Base-by-base conservation (phyloP, 2,888 invertebrate genomes). In the Rhaphigaster nebulosa region DNA sequence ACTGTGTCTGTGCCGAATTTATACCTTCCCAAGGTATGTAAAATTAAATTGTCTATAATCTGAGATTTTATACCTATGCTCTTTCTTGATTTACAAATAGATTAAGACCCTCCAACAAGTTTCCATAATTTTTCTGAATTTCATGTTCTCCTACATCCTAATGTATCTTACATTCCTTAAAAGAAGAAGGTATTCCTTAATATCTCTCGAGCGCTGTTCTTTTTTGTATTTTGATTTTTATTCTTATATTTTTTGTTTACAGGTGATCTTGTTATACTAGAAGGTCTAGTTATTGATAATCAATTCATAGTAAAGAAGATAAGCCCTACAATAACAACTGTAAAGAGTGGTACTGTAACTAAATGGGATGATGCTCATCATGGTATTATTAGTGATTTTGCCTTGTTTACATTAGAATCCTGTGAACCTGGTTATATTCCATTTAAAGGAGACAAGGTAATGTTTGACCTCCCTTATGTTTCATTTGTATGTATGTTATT, bases 341-440 rank as follows among this genome's bases (percentile, higher is more conserved):
- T 84, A 12, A 84, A 84, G n/a, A 45, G 20, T 84, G 84, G 84
- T n/a, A 84, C 10, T n/a, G n/a, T 84, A 45, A 45, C 84, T 45
- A 84, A 45, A 15, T 45, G 84, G 45, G 6, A 41, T 45, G 12
- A 13, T 45, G 13, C 41, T 84, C 15, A 45, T 84, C 15, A 45
- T 84, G 84, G 84, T 45, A 45, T 84, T 1, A 84, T 84, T n/a
- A 84, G 45, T 26, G 45, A 84, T 84, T 84, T 84, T 84, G 84
- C 84, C 20, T 26, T 23, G 6, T 84, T 84, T 45, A n/a, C 84
- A 41, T 45, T 84, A 84, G 84, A 84, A 41, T 84, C 26, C 15
- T 84, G 84, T n/a, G 84, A 84, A n/a, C 84, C 45, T n/a, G 84
- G 84, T 84, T 84, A n/a, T n/a, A n/a, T 84, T n/a, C 84, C 84